phyloP scores from a whole-genome alignment of 2,797 vertebrate genomes.

The Cyprinodon diabolis region DNA sequence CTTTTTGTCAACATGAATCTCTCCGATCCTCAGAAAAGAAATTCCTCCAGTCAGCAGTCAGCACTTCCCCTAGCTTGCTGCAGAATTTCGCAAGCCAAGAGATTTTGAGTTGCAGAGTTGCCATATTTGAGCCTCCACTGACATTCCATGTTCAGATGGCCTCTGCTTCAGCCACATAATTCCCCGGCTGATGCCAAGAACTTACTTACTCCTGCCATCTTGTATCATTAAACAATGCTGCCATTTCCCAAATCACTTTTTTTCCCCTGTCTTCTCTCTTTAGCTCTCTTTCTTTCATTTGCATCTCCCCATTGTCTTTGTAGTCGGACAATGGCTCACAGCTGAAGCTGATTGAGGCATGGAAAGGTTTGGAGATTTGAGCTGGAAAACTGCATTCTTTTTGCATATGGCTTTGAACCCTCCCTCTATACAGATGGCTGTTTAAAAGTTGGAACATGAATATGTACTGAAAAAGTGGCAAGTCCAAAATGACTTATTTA shows the following conservation, averaged over 20 bases:
- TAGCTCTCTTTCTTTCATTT: conserved; percentile 48
- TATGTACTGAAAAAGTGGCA: conserved; percentile 20
- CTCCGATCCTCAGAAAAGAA: conserved; percentile 69
- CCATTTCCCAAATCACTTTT: conserved; percentile 60
- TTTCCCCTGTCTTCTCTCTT: conserved; percentile 47
- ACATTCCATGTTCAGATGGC: conserved; percentile 64
- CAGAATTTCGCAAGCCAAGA: conserved; percentile 66
- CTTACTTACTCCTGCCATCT: conserved; percentile 68
- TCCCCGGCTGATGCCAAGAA: conserved; percentile 61
- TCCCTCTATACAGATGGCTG: conserved; percentile 69
- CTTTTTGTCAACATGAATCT: conserved; percentile 70
- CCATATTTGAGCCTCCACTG: conserved; percentile 70
- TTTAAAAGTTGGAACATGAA: conserved; percentile 74
- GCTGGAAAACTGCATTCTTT: conserved; percentile 74
- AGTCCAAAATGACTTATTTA: conserved; percentile 39
- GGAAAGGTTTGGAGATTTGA: conserved; percentile 78
- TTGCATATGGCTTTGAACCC: conserved; percentile 76
- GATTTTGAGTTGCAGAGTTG: conserved; percentile 60
- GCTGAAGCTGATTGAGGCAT: conserved; percentile 75
- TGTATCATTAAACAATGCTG: conserved; percentile 73
- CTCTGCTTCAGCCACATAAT: conserved; percentile 60
- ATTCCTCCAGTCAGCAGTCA: conserved; percentile 70
- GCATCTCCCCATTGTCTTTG: conserved; percentile 61
- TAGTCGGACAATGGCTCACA: conserved; percentile 73
- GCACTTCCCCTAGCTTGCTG: conserved; percentile 67